phyloP scores from a whole-genome alignment of 1,140 invertebrate genomes.

The Diprion similis region DNA sequence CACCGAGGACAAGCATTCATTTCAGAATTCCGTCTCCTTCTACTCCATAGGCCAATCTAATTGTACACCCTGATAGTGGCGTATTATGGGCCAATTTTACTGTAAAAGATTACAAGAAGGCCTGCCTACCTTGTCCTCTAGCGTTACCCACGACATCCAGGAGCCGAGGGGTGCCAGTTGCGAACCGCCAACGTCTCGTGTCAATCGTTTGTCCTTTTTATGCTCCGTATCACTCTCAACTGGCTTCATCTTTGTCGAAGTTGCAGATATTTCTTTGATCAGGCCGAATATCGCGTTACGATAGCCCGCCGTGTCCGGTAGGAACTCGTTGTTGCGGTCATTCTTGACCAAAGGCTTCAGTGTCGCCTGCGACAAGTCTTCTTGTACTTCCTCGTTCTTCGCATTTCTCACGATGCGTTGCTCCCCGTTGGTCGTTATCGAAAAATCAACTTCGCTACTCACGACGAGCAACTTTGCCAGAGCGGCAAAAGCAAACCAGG shows the following conservation, averaged over 20 bases:
- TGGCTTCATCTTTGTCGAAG: neutral
- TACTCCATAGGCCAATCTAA: too few relatives aligned
- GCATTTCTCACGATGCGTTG: neutral
- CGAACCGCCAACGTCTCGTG: neutral
- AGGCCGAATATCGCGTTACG: neutral
- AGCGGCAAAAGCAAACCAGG: neutral
- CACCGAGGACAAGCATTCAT: too few relatives aligned
- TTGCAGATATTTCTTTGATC: neutral
- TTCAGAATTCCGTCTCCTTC: too few relatives aligned
- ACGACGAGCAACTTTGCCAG: neutral
- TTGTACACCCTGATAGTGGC: too few relatives aligned
- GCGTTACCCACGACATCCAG: neutral
- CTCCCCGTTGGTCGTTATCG: neutral
- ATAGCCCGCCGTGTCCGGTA: neutral
- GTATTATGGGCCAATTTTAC: too few relatives aligned
- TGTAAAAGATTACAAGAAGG: neutral
- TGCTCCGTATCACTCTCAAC: neutral
- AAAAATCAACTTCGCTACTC: neutral
- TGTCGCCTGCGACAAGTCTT: neutral
- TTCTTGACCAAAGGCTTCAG: neutral
- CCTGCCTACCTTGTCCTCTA: neutral
- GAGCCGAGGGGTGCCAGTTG: neutral
- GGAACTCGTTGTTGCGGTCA: neutral
- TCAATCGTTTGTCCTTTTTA: neutral
- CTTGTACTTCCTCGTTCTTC: neutral